Conservation (phyloP, 2,888 invertebrate species). For the Hydropsyche betteni region DNA sequence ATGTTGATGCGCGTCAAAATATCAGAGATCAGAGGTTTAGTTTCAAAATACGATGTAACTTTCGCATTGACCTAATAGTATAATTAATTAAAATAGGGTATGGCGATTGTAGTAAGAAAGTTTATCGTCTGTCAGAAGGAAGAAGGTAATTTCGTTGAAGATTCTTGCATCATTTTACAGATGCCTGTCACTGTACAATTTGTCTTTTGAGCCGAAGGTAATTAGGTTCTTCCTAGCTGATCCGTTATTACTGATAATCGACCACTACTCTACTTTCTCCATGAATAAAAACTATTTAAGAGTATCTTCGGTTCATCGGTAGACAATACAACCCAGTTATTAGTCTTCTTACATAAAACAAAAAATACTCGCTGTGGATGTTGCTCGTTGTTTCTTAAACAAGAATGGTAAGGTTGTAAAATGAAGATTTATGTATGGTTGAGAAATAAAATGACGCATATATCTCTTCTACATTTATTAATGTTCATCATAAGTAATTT, state of each 20-base stretch:
- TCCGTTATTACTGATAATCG: conserved; percentile 7
- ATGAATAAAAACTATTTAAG: background rate
- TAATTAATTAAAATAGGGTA: too few species aligned
- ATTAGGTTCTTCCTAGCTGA: conserved; percentile 12
- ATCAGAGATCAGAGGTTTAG: too few species aligned
- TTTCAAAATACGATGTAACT: too few species aligned
- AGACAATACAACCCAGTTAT: conserved; percentile 17
- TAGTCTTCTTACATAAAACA: background rate
- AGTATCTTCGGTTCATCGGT: conserved; percentile 21
- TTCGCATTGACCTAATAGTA: too few species aligned
- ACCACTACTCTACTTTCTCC: conserved; percentile 19
- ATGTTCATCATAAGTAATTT: conserved; percentile 52
- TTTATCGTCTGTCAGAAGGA: too few species aligned
- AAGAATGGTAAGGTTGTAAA: too few species aligned
- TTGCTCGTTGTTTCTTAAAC: too few species aligned
- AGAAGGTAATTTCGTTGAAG: too few species aligned
- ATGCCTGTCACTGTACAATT: background rate
- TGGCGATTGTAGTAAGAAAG: too few species aligned
- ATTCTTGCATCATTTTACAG: too few species aligned
- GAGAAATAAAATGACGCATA: conserved; percentile 4
- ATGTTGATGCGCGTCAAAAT: too few species aligned
- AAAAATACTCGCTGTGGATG: too few species aligned
- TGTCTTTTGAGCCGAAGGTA: conserved; percentile 16
- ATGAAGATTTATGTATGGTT: background rate
- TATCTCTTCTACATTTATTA: conserved; percentile 49